Evolutionary conservation across 1,140 invertebrate genomes (phyloP), one percentile per base, ranked within the genome.

Genomic region (Drosophila subpulchrella): DNA sequence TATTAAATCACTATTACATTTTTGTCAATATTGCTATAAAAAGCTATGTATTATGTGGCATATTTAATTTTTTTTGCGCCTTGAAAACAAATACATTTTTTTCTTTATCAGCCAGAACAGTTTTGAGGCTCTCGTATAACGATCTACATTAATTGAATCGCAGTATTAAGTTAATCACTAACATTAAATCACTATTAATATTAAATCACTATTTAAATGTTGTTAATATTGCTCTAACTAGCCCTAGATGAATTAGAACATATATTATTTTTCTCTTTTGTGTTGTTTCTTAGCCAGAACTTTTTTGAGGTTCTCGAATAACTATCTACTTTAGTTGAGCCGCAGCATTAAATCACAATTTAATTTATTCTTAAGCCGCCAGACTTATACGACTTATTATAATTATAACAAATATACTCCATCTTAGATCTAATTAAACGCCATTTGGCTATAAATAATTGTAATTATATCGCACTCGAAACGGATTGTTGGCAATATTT

Each of bases 401-500:
- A 2, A 27, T 5, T 27, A 27, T 5, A 27, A 3, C 27, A 32
- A 17, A 11, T n/a, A 50, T 17, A 1, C 41, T 20, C 20, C 27
- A 17, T 12, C 30, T 42, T 15, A 17, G n/a, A 10, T 38, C 42
- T 34, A 59, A 58, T 44, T 61, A 61, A 36, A 5, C 36, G 12
- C 36, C 59, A 61, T 4, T 58, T 57, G 27, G 15, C 42, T 13
- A 17, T 38, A 27, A 63, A 48, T 57, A 68, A 70, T 36, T 39
- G 30, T 12, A 39, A 73, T 20, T 57, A 20, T 36, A 74, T n/a
- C 30, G 50, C 44, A 65, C 30, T 66, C 32, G 6, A 30, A 30
- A 53, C 36, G 11, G 36, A 42, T 41, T 48, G 38, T 42, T 36
- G 42, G 32, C 32, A 75, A 38, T 20, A 42, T 63, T 59, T 77